Percentiles rank a stretch among this genome's conserved stretches.
These are phyloP conservation scores for Schlechtendalia chinensis DNA, from an alignment of 1,140 invertebrate genomes.

Conservation along the genomic window DNA sequence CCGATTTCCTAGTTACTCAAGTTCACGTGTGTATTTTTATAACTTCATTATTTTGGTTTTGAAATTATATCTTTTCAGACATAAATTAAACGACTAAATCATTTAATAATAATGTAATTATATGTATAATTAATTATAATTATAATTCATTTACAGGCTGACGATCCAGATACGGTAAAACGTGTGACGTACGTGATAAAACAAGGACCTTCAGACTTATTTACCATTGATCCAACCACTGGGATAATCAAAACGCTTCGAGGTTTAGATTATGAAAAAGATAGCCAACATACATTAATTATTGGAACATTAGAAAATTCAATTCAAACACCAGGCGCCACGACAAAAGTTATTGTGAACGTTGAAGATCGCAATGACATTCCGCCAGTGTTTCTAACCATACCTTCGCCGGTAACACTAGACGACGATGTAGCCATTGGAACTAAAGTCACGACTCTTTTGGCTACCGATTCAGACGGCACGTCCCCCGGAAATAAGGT, in stretches of 20 bases:
- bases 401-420: conserved; percentile 75
- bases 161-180: conserved; percentile 72
- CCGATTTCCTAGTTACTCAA: conserved; percentile 72
- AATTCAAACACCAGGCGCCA: conserved; percentile 67
- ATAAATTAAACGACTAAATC: too few relatives aligned
- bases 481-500: conserved; percentile 78
- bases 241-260: conserved; percentile 74
- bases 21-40: conserved; percentile 64
- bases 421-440: conserved; percentile 81
- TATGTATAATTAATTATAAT: too few relatives aligned
- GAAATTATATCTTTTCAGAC: too few relatives aligned
- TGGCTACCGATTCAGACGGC: conserved; percentile 78
- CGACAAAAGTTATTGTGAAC: conserved; percentile 71
- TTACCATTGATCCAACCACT: conserved; percentile 75
- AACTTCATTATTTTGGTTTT: too few relatives aligned
- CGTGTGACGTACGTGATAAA: conserved; percentile 82
- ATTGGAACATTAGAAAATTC: conserved; percentile 80
- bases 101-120: too few relatives aligned
- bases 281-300: conserved; percentile 70
- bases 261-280: conserved; percentile 76
- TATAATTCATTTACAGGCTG: conserved; percentile 58
- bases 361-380: conserved; percentile 81
- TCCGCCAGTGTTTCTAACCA: conserved; percentile 78
- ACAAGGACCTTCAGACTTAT: conserved; percentile 76
- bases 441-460: conserved; percentile 71